Evolutionary conservation across 1,140 invertebrate species (phyloP).

Genomic region (Camponotus vicinus): DNA sequence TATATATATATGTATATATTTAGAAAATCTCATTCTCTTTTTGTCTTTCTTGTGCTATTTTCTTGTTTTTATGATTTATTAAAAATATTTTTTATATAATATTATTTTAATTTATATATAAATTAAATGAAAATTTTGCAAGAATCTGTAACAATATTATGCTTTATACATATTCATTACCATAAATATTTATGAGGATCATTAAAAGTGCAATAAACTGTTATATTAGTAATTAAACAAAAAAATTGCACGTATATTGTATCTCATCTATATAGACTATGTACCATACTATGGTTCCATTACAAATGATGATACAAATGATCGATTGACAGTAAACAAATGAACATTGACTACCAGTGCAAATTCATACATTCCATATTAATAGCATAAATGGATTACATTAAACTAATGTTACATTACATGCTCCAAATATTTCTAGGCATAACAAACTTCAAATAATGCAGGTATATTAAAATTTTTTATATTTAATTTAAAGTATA

Average conservation of each 20-base stretch:
- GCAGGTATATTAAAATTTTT: constrained; percentile 77
- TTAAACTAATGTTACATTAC: constrained; percentile 78
- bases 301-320: constrained; percentile 83
- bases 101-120: not conserved
- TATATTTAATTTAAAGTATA: constrained; percentile 15
- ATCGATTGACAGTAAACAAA: constrained; percentile 81
- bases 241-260: constrained; percentile 17
- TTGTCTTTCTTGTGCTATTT: too few species aligned
- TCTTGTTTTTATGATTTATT: too few species aligned
- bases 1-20: too few species aligned
- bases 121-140: constrained; percentile 30
- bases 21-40: too few species aligned
- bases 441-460: constrained; percentile 77
- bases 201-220: constrained; percentile 26
- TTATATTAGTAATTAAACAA: constrained; percentile 35
- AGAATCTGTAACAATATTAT: constrained; percentile 39
- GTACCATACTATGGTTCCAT: constrained; percentile 83
- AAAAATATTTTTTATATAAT: too few species aligned
- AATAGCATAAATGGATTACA: constrained; percentile 75
- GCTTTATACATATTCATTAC: constrained; percentile 23
- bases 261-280: constrained; percentile 76
- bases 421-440: constrained; percentile 74
- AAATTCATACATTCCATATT: constrained; percentile 76
- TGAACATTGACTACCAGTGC: constrained; percentile 77
- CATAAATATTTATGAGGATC: constrained; percentile 39